Evolutionary conservation across 1,140 invertebrate genomes (phyloP).

Genomic region (Neomicropteryx cornuta): DNA sequence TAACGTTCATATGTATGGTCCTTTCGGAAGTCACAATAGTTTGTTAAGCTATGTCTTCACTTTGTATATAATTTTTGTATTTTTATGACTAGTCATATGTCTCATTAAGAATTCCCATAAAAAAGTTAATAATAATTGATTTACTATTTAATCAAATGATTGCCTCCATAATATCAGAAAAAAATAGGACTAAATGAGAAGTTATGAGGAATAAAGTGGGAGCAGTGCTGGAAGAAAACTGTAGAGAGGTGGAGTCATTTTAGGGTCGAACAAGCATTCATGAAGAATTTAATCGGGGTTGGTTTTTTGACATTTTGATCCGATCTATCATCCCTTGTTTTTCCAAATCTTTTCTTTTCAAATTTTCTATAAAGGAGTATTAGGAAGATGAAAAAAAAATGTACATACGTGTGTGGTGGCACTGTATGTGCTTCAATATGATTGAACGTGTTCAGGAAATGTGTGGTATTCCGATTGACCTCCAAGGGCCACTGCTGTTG

Average conservation of each 20-base stretch:
- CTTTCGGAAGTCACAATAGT: no score
- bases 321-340: neutral
- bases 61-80: no score
- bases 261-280: neutral
- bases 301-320: neutral
- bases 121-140: no score
- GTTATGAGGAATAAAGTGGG: no score
- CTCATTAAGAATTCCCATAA: no score
- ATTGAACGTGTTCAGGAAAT: constrained; percentile 10
- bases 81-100: no score
- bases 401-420: neutral
- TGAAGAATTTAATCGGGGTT: neutral
- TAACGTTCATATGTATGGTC: no score
- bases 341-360: neutral
- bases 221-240: neutral
- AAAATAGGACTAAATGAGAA: no score
- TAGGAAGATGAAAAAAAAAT: neutral
- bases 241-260: neutral
- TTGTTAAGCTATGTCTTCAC: no score
- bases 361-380: neutral
- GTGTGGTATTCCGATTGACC: constrained; percentile 12
- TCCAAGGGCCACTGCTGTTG: constrained; percentile 18
- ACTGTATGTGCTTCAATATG: constrained; percentile 6
- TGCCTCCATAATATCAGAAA: no score
- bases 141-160: no score